Evolutionary conservation across 2,113 vertebrate genomes (phyloP).

Genomic region (Numenius arquata): DNA sequence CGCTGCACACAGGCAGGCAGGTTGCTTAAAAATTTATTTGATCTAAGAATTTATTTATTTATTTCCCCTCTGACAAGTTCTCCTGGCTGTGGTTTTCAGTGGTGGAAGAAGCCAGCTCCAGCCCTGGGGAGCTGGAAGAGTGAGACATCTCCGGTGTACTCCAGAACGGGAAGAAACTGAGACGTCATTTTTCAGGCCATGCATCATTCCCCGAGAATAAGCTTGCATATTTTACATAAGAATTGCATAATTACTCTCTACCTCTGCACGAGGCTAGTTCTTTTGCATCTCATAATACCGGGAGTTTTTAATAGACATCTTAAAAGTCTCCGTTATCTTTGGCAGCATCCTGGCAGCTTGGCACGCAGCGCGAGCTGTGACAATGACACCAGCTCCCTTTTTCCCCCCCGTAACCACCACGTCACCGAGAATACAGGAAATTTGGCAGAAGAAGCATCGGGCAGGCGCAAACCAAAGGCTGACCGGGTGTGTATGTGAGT

Average conservation of each 20-base stretch:
- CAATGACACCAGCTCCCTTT: constrained; percentile 59
- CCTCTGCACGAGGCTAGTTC: neutral
- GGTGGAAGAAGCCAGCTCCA: neutral
- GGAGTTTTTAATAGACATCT: constrained; percentile 45
- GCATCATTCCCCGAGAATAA: neutral
- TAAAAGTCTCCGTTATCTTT: constrained; percentile 56
- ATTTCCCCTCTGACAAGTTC: neutral
- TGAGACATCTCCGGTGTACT: neutral
- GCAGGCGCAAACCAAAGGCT: neutral
- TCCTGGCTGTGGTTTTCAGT: neutral
- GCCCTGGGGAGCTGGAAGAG: neutral
- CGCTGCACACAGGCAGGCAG: neutral
- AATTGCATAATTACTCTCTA: neutral
- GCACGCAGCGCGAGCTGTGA: constrained; percentile 40
- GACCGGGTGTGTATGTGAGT: accelerated
- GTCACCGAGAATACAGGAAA: constrained; percentile 61
- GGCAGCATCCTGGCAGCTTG: constrained; percentile 63
- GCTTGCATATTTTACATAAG: neutral
- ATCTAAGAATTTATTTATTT: neutral
- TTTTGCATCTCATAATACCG: neutral
- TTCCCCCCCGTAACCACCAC: constrained; percentile 9
- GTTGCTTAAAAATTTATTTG: neutral
- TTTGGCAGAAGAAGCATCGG: constrained; percentile 46
- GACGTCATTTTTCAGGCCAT: constrained; percentile 13
- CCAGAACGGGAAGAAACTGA: neutral